Evolutionary conservation across 2,888 invertebrate species (phyloP), one percentile per base, ranked within the genome.

Genomic region (Bembecia ichneumoniformis): DNA sequence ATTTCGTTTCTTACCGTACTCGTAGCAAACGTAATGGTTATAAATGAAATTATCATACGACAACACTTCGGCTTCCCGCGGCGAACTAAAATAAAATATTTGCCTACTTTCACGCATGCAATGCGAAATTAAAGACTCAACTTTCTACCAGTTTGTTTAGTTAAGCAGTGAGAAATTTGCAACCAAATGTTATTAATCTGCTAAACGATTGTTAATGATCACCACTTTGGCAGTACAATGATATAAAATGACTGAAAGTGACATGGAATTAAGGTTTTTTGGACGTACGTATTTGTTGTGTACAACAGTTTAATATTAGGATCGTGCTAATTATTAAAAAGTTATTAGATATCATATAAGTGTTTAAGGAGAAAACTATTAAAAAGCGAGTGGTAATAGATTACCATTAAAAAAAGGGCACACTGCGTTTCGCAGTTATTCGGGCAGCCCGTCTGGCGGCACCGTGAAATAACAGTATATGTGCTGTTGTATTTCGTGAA

Each of bases 131-230:
- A 40, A 40, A 40, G 16, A 47, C 5, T 43, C 53, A 34, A 51
- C 53, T 51, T 53, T 53, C 51, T 51, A 53, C 52, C 49, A 13
- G 40, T 10, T 40, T 40, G n/a, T 11, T 11, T 40, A 40, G 40
- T 44, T 44, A 47, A 43, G 43, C 15, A 17, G 52, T 50, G 52
- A 49, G 47, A 56, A 51, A 52, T 52, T 55, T 44, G 48, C 53
- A 51, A 56, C 43, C 40, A 50, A 52, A 36, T 43, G 56, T 47
- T 47, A 52, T 49, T 34, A 46, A 50, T 55, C 51, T 48, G 49
- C 44, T 50, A 49, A 52, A 53, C 35, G 46, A 49, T 51, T 44
- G 51, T 52, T 55, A 55, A 55, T 55, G 43, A 35, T 46, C 16
- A 2, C 7, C 28, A 28, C 28, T 28, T 28, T 28, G 40, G 13